Evolutionary conservation across 2,797 vertebrate species (phyloP).

Genomic region (Sebastes minor): DNA sequence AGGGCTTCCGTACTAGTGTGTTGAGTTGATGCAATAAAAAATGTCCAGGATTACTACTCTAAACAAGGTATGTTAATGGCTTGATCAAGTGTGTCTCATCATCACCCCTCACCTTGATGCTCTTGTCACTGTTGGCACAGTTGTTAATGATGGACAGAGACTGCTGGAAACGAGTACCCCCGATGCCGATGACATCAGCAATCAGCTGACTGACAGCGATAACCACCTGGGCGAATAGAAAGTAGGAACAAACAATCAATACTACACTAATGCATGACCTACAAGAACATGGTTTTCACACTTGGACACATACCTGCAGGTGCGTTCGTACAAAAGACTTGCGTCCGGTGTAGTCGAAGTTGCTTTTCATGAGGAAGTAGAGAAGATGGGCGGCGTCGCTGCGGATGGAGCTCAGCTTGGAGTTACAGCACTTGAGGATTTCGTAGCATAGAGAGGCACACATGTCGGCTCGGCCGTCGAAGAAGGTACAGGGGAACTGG

Average conservation of each 20-base stretch:
- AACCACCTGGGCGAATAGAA: constrained; percentile 85
- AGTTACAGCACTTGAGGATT: constrained; percentile 96
- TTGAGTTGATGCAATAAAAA: not conserved
- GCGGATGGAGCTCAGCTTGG: constrained; percentile 95
- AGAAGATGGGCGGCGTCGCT: constrained; percentile 94
- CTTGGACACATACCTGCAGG: constrained; percentile 84
- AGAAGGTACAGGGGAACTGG: constrained; percentile 96
- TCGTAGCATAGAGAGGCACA: constrained; percentile 96
- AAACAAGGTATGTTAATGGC: not conserved
- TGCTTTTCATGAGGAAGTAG: constrained; percentile 98
- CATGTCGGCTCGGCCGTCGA: constrained; percentile 96
- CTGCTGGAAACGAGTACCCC: constrained; percentile 96
- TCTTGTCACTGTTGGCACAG: constrained; percentile 96
- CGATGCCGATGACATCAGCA: constrained; percentile 96
- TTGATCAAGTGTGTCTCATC: not conserved
- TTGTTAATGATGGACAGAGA: constrained; percentile 98
- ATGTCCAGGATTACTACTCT: not conserved
- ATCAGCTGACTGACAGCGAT: constrained; percentile 99
- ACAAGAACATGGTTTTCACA: no score
- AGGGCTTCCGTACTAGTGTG: not conserved
- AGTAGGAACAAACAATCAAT: not conserved
- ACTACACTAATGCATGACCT: not conserved
- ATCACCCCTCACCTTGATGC: constrained; percentile 86
- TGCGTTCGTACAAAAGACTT: constrained; percentile 97
- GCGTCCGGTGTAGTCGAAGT: constrained; percentile 96